Conservation (phyloP, 2,797 vertebrate species). For the Sebastes glaucus region DNA sequence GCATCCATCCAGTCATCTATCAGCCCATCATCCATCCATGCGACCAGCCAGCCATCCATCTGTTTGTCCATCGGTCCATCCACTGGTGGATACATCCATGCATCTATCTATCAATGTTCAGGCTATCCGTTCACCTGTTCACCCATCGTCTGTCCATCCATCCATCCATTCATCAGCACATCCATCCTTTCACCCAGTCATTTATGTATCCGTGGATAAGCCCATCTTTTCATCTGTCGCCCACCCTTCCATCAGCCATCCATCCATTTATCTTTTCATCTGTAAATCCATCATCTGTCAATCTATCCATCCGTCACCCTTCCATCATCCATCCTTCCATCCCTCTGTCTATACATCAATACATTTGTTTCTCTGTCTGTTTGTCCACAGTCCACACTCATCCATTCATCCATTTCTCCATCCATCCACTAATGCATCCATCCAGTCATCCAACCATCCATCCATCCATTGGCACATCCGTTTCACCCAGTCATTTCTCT, state of each 20-base stretch:
- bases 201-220: neutral
- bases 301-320: neutral
- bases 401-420: too few relatives aligned
- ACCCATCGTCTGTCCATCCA: too few relatives aligned
- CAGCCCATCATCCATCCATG: neutral
- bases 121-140: neutral
- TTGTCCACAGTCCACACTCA: too few relatives aligned
- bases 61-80: neutral
- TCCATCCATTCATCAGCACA: too few relatives aligned
- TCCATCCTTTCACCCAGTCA: neutral
- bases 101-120: neutral
- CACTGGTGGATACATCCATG: neutral
- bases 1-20: too few relatives aligned
- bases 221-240: neutral
- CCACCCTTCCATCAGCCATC: too few relatives aligned
- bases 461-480: neutral
- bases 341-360: too few relatives aligned
- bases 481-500: neutral
- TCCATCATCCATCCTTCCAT: accelerated
- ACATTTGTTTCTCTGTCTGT: too few relatives aligned
- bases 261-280: neutral
- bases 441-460: too few relatives aligned
- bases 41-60: neutral
- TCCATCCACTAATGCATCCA: too few relatives aligned
- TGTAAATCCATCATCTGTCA: neutral